Evolutionary conservation across 2,113 vertebrate genomes (phyloP).

Genomic region (Ibidorhyncha struthersii): DNA sequence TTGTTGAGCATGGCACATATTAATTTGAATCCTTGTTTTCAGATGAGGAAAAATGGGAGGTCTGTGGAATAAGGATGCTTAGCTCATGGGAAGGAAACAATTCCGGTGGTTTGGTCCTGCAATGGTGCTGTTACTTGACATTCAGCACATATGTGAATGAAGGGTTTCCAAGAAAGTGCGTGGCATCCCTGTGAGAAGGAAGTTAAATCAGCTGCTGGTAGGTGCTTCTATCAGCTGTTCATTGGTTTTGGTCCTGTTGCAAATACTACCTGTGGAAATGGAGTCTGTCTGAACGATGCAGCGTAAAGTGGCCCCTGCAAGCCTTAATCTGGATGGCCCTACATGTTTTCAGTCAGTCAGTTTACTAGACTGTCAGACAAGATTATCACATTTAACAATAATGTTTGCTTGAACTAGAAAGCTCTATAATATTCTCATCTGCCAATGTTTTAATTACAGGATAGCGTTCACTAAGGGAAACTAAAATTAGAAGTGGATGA

Average conservation of each 20-base stretch:
- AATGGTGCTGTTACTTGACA: neutral
- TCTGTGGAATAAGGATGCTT: neutral
- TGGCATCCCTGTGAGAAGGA: neutral
- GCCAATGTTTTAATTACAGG: slow-evolving; percentile 77
- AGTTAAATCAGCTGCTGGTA: neutral
- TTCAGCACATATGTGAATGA: neutral
- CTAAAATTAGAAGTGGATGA: slow-evolving; percentile 76
- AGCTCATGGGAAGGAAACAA: neutral
- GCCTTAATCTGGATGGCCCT: neutral
- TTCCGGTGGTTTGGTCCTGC: neutral
- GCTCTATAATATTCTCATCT: slow-evolving; percentile 72
- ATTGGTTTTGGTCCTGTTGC: neutral
- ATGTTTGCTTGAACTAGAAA: slow-evolving; percentile 54
- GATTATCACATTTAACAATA: slow-evolving; percentile 57
- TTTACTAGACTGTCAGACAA: slow-evolving; percentile 40
- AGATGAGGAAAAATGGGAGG: neutral
- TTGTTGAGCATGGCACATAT: neutral
- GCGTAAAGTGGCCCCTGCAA: neutral
- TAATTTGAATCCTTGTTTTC: neutral
- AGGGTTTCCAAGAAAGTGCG: neutral
- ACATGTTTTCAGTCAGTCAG: neutral
- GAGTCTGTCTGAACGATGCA: neutral
- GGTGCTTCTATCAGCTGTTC: neutral
- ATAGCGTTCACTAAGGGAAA: slow-evolving; percentile 37
- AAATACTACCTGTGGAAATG: neutral